phyloP scores from a whole-genome alignment of 2,113 vertebrate species.

The Phodopus roborovskii region DNA sequence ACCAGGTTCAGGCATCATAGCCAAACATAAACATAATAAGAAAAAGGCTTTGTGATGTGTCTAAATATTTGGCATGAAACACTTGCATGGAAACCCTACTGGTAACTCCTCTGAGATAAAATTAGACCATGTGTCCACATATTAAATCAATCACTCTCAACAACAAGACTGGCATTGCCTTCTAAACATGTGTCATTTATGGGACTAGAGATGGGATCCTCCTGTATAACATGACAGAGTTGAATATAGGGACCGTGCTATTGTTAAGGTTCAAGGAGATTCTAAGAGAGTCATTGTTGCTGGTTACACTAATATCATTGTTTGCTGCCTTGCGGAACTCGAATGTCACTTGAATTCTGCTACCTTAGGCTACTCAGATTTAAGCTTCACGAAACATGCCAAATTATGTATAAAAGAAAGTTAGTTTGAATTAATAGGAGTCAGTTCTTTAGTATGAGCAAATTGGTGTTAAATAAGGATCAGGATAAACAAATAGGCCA shows the following conservation, averaged over 20 bases:
- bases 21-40: constrained; percentile 9
- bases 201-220: neutral
- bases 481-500: too few relatives aligned
- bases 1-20: neutral
- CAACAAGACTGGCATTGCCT: neutral
- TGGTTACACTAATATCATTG: neutral
- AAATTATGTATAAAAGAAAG: neutral
- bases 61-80: neutral
- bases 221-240: neutral
- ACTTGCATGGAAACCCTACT: neutral
- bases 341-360: neutral
- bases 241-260: neutral
- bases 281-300: too few relatives aligned
- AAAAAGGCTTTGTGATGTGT: neutral
- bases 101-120: neutral
- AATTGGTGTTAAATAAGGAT: too few relatives aligned
- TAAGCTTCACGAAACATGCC: neutral
- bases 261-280: neutral
- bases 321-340: neutral
- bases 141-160: neutral
- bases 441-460: neutral
- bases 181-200: neutral
- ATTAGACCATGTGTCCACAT: neutral
- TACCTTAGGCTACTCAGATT: neutral
- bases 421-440: neutral